Evolutionary conservation across 1,140 invertebrate genomes (phyloP).

Genomic region (Calephelis virginiensis): DNA sequence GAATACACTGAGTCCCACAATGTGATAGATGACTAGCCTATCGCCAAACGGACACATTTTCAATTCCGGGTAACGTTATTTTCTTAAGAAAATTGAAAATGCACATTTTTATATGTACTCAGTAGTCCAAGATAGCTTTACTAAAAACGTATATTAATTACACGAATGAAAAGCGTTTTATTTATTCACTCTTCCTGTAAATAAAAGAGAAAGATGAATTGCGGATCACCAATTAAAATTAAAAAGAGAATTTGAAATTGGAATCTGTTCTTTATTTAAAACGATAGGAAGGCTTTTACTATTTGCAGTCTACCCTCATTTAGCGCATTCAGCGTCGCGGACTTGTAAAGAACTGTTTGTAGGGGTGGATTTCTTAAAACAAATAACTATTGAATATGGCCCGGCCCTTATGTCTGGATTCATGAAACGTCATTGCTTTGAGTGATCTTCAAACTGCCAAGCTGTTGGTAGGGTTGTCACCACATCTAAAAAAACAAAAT

Average conservation of each 20-base stretch:
- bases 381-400: constrained; percentile 29
- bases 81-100: no score
- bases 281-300: constrained; percentile 13
- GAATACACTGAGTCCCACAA: no score
- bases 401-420: constrained; percentile 24
- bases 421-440: constrained; percentile 21
- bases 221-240: constrained; percentile 18
- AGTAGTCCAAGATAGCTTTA: no score
- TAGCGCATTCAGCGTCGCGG: constrained; percentile 12
- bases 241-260: constrained; percentile 19
- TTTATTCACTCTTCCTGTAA: constrained; percentile 3
- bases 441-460: constrained; percentile 28
- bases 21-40: no score
- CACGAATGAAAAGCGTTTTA: constrained; percentile 6
- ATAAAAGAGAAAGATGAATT: constrained; percentile 10
- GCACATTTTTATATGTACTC: no score
- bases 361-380: constrained; percentile 30
- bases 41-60: no score
- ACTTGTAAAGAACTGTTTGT: constrained; percentile 21
- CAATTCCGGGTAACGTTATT: no score
- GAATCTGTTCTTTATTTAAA: constrained; percentile 19
- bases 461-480: constrained; percentile 9
- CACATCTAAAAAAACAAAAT: not conserved
- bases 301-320: constrained; percentile 16
- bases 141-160: no score